Percentiles rank a stretch among this genome's conserved stretches.
Conservation (phyloP, 2,888 invertebrate genomes). For the Artemia sinica region DNA sequence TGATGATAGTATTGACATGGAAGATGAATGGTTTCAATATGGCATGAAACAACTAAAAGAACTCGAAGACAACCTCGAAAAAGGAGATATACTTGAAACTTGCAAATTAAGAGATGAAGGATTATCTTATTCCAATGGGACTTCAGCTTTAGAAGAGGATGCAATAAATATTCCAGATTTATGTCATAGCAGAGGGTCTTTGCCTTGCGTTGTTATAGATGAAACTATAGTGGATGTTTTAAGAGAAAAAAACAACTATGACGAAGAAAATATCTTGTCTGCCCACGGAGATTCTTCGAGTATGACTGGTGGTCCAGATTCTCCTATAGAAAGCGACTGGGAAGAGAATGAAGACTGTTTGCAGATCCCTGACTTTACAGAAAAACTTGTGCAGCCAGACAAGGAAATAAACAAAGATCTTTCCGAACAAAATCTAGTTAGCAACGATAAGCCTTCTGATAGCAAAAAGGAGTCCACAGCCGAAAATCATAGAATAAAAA, state of each 20-base stretch:
- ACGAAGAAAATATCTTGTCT: constrained; percentile 23
- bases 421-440: constrained; percentile 28
- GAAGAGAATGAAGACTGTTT: constrained; percentile 37
- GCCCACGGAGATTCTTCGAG: constrained; percentile 49
- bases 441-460: constrained; percentile 28
- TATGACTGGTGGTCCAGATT: constrained; percentile 73
- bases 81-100: neutral
- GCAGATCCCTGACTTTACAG: constrained; percentile 24
- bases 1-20: constrained; percentile 79
- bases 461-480: constrained; percentile 25
- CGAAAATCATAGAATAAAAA: constrained; percentile 27
- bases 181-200: neutral
- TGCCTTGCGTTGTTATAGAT: neutral
- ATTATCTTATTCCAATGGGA: neutral
- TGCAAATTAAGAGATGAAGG: neutral
- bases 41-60: constrained; percentile 69
- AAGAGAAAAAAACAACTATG: constrained; percentile 23
- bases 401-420: constrained; percentile 13
- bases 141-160: neutral
- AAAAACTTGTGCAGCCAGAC: constrained; percentile 4
- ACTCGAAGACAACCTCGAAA: constrained; percentile 43
- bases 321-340: constrained; percentile 51
- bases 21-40: constrained; percentile 83
- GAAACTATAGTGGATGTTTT: constrained; percentile 18
- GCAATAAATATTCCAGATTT: neutral